These are phyloP conservation scores for Acropternis orthonyx DNA, from an alignment of 2,797 vertebrate species.

Conservation along the genomic window DNA sequence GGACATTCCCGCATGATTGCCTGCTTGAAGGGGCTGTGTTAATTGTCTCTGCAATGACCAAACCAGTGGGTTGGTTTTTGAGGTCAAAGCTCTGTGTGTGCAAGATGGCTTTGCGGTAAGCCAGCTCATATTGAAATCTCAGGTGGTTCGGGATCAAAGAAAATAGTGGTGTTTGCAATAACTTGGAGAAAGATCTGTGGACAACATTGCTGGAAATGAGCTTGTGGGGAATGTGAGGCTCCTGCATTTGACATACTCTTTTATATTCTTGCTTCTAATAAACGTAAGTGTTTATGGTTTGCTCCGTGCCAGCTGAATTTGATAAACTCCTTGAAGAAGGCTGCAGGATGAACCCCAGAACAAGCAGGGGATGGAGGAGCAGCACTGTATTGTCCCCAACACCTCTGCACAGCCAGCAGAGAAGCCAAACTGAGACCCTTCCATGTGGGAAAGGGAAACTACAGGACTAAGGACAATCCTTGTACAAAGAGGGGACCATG, in stretches of 20 bases:
- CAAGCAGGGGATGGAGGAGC: neutral
- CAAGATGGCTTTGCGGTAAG: neutral
- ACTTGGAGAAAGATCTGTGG: neutral
- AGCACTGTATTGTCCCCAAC: neutral
- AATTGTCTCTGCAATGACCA: neutral
- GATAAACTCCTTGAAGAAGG: neutral
- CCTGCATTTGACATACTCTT: neutral
- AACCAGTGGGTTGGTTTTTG: neutral
- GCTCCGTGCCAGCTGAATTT: neutral
- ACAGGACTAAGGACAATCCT: neutral
- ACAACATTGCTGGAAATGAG: neutral
- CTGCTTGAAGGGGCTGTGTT: neutral
- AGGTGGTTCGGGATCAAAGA: constrained; percentile 7
- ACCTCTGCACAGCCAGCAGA: neutral
- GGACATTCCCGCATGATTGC: neutral
- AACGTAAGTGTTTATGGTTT: neutral
- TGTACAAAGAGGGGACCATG: neutral
- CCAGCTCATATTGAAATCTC: neutral
- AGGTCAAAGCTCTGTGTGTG: neutral
- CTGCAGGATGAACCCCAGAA: neutral
- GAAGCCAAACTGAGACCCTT: neutral
- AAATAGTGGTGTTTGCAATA: neutral
- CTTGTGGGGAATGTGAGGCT: neutral
- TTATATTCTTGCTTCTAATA: neutral
- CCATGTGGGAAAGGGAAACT: neutral